These are phyloP conservation scores for Allolobophora icterica DNA, from an alignment of 2,888 invertebrate genomes.

Conservation along the genomic window DNA sequence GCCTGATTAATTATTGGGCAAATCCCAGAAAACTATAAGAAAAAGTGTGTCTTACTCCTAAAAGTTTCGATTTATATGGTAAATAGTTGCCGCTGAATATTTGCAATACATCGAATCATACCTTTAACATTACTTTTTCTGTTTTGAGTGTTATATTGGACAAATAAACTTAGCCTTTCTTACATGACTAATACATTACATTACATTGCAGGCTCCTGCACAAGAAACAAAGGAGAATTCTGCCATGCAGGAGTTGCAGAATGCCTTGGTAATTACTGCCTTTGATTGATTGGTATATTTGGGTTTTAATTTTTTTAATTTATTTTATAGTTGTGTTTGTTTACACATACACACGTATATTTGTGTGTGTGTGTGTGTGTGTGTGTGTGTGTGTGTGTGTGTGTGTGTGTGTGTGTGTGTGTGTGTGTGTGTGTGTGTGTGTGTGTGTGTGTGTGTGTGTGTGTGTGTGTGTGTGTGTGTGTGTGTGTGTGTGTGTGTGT, in stretches of 20 bases:
- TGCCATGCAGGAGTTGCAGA: constrained; percentile 24
- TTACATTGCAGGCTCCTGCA: neutral
- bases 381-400: no score
- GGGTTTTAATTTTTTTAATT: neutral
- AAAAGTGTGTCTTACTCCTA: neutral
- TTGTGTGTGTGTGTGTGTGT: no score
- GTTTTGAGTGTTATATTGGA: neutral
- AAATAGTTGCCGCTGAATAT: neutral
- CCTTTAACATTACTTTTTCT: neutral
- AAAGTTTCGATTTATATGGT: neutral
- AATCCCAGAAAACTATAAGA: no score
- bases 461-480: no score
- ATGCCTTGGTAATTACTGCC: constrained; percentile 1
- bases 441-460: no score
- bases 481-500: no score
- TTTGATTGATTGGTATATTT: neutral
- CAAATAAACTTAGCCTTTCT: neutral
- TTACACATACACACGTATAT: no score
- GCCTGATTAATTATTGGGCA: no score
- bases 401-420: no score
- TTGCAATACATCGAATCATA: neutral
- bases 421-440: no score
- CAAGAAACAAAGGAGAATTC: neutral
- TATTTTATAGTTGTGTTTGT: neutral
- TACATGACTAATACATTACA: neutral